Conservation (phyloP, 23 tunicate genomes). For the Aplidium turbinatum region DNA sequence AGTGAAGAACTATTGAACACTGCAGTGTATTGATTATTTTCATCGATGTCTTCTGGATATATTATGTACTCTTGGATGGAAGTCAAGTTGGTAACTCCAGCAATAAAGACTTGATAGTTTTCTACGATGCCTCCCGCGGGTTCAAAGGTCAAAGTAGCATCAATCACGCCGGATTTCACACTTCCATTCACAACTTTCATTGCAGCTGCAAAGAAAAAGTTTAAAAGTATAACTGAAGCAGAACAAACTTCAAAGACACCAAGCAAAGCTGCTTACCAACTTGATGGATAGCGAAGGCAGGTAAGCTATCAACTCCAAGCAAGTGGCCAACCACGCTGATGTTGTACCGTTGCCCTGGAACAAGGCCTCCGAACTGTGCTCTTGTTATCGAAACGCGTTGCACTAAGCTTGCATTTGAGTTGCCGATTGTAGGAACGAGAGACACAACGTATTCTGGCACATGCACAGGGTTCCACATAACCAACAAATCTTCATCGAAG, state of each 20-base stretch:
- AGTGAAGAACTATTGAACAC: not conserved
- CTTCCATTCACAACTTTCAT: conserved; percentile 1
- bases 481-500: too few species aligned
- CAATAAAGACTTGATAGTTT: conserved; percentile 1
- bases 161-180: not conserved
- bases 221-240: not conserved
- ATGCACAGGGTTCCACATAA: too few species aligned
- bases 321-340: conserved; percentile 6
- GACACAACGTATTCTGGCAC: too few species aligned
- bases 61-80: not conserved
- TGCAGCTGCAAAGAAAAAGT: conserved; percentile 24
- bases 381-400: too few species aligned
- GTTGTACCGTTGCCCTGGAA: conserved; percentile 18
- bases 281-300: not conserved
- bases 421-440: too few species aligned
- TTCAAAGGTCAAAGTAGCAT: conserved; percentile 31
- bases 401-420: too few species aligned
- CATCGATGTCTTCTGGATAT: not conserved
- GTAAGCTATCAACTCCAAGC: conserved; percentile 16
- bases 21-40: not conserved
- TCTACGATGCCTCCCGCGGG: conserved; percentile 41
- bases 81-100: not conserved
- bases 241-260: not conserved
- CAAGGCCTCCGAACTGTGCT: too few species aligned
- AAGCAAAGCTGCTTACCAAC: not conserved